Evolutionary conservation across 2,113 vertebrate genomes (phyloP).

Genomic region (Coreoperca whiteheadi): DNA sequence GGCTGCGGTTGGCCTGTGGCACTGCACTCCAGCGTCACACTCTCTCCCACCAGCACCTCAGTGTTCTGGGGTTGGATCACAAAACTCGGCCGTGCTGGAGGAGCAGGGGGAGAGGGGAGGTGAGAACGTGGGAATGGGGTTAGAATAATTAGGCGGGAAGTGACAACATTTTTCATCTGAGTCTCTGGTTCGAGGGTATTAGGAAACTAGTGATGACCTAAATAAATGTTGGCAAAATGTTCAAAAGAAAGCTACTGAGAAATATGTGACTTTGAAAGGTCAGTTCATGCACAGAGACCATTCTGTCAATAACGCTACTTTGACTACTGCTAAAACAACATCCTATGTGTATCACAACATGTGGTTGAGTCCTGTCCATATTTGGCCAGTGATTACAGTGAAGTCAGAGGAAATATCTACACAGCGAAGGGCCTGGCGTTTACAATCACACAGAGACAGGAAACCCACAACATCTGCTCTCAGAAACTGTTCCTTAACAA

Average conservation of each 20-base stretch:
- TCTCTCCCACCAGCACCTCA: conserved; percentile 96
- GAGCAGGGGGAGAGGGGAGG: not conserved
- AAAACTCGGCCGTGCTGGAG: conserved; percentile 92
- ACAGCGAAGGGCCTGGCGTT: conserved; percentile 43
- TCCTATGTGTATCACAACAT: conserved; percentile 3
- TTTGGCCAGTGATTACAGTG: conserved; percentile 61
- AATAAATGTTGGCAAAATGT: not conserved
- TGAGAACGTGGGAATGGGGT: not conserved
- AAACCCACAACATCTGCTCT: conserved; percentile 73
- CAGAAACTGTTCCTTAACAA: conserved; percentile 38
- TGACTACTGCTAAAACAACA: conserved; percentile 2
- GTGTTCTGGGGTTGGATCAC: conserved; percentile 99
- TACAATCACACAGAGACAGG: conserved; percentile 65
- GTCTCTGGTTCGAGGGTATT: not conserved
- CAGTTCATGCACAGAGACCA: not conserved
- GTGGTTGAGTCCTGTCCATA: conserved; percentile 31
- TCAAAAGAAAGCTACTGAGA: not conserved
- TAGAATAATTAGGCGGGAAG: conserved; percentile 26
- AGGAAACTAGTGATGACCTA: not conserved
- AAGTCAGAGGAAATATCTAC: conserved; percentile 52
- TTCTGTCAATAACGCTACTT: not conserved
- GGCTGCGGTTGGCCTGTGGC: conserved; percentile 94
- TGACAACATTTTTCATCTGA: not conserved
- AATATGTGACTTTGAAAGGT: not conserved
- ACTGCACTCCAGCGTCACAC: conserved; percentile 97